Evolutionary conservation across 1,140 invertebrate species (phyloP).

Genomic region (Scaptomyza pallida): DNA sequence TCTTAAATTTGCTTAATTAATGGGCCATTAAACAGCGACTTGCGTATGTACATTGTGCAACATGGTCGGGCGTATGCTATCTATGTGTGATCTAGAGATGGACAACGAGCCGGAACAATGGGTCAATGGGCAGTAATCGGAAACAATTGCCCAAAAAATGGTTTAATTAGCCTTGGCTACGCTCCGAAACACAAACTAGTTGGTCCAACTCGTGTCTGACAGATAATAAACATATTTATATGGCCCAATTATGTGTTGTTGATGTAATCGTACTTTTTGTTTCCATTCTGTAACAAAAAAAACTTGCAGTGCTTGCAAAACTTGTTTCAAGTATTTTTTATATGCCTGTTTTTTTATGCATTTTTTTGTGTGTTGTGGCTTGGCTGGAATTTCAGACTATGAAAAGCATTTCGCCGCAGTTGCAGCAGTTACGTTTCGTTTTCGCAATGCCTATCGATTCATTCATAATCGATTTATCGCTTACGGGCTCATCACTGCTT

Average conservation of each 20-base stretch:
- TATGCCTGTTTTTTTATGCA: neutral
- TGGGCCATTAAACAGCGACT: slow-evolving; percentile 57
- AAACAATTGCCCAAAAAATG: slow-evolving; percentile 32
- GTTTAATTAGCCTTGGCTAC: slow-evolving; percentile 27
- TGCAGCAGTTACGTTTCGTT: neutral
- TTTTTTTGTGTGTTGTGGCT: slow-evolving; percentile 1
- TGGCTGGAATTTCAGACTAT: neutral
- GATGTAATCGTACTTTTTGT: slow-evolving; percentile 29
- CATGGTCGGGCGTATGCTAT: slow-evolving; percentile 42
- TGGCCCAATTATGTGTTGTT: slow-evolving; percentile 6
- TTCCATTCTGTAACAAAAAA: slow-evolving; percentile 26
- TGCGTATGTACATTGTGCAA: slow-evolving; percentile 17
- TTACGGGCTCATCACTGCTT: slow-evolving; percentile 6
- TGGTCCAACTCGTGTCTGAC: slow-evolving; percentile 9
- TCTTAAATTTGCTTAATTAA: slow-evolving; percentile 62
- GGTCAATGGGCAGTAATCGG: slow-evolving; percentile 11
- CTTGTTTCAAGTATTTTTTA: neutral
- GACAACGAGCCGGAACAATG: slow-evolving; percentile 40
- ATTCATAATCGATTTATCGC: neutral
- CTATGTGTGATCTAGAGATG: slow-evolving; percentile 38
- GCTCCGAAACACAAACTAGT: slow-evolving; percentile 11
- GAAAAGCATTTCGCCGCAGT: slow-evolving; percentile 1
- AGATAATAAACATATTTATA: neutral
- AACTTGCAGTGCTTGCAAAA: slow-evolving; percentile 4
- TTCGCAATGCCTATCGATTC: slow-evolving; percentile 2